phyloP scores from a whole-genome alignment of 2,113 vertebrate species.

The Tenrec ecaudatus region DNA sequence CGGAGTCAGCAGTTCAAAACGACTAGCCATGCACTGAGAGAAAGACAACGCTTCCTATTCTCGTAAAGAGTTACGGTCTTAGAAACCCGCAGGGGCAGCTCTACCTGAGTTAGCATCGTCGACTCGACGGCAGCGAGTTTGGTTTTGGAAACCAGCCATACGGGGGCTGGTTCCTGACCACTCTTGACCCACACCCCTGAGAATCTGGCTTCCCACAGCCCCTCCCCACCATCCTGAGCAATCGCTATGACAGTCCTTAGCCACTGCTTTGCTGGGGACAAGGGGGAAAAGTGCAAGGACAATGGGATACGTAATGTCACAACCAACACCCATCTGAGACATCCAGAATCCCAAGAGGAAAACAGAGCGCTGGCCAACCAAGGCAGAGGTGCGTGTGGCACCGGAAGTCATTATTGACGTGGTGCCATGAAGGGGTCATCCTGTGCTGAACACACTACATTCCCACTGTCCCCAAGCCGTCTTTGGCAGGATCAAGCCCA shows the following conservation, averaged over 20 bases:
- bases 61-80: too few relatives aligned
- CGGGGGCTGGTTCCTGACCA: too few relatives aligned
- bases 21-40: too few relatives aligned
- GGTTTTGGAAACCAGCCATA: too few relatives aligned
- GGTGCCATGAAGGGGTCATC: neutral
- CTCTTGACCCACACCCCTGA: neutral
- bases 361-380: neutral
- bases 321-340: neutral
- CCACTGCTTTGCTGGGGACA: neutral
- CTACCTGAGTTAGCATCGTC: neutral
- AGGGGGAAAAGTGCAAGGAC: neutral
- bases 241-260: neutral
- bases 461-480: neutral
- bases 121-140: neutral
- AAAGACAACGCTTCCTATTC: too few relatives aligned
- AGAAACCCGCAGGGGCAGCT: neutral
- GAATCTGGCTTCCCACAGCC: neutral
- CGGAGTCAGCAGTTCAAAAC: too few relatives aligned
- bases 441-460: neutral
- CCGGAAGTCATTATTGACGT: neutral
- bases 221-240: neutral
- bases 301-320: neutral
- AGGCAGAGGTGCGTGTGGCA: neutral
- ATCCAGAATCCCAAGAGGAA: neutral
- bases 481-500: slow-evolving; percentile 9